phyloP scores from a whole-genome alignment of 2,797 vertebrate genomes.

The Peromyscus aztecus region DNA sequence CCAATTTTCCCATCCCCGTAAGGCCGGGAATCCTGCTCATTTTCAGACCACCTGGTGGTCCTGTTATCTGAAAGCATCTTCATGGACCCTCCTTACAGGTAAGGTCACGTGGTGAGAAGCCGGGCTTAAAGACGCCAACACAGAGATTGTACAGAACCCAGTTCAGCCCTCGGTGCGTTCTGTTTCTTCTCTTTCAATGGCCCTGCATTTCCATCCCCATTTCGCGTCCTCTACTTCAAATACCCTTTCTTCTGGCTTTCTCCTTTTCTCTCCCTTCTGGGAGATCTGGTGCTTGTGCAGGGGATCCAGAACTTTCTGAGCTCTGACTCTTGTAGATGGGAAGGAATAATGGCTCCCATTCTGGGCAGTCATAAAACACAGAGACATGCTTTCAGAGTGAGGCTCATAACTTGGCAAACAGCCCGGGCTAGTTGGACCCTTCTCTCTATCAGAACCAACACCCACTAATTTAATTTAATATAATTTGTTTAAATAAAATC shows the following conservation, averaged over 20 bases:
- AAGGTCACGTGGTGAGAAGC: background rate
- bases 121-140: accelerated
- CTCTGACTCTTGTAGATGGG: background rate
- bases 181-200: background rate
- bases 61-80: background rate
- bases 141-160: accelerated
- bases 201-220: background rate
- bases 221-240: background rate
- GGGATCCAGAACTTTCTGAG: background rate
- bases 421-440: background rate
- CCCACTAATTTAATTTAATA: background rate
- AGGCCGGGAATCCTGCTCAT: background rate
- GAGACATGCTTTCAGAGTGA: background rate
- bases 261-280: background rate
- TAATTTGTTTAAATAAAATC: constrained; percentile 33
- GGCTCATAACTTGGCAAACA: background rate
- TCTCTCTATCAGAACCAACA: background rate
- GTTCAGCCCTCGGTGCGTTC: accelerated
- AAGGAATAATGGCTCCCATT: accelerated
- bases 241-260: background rate
- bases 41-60: background rate
- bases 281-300: background rate
- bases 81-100: accelerated
- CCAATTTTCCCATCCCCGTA: background rate
- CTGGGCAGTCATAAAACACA: accelerated